A percentile compares a stretch with the other conserved stretches of the same genome.
Evolutionary conservation across 1,140 invertebrate species (phyloP).

Genomic region (Drosophila santomea): DNA sequence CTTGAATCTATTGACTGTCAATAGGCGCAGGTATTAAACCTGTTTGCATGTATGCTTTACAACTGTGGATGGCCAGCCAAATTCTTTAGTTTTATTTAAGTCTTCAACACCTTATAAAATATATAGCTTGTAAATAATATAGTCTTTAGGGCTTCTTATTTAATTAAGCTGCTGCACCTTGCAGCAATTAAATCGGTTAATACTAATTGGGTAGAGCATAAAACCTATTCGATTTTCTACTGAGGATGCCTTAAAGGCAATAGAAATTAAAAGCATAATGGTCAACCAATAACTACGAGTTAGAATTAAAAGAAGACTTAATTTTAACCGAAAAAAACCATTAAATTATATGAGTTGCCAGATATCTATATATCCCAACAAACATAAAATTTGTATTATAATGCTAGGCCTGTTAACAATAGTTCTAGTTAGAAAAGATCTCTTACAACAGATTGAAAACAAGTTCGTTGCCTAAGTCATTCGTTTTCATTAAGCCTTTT

Average conservation of each 20-base stretch:
- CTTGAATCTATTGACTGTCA: conserved; percentile 40
- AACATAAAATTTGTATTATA: too few species aligned
- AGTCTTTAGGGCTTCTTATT: background rate
- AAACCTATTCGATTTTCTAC: background rate
- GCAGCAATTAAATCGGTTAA: background rate
- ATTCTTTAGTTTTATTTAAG: conserved; percentile 5
- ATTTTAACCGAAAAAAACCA: background rate
- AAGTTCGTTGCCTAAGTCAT: conserved; percentile 74
- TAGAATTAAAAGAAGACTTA: too few species aligned
- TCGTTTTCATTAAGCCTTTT: conserved; percentile 26
- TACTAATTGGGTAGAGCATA: background rate
- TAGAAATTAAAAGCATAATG: too few species aligned
- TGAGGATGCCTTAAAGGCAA: conserved; percentile 2
- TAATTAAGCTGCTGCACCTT: too few species aligned
- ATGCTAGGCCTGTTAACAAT: background rate
- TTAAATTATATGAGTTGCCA: background rate
- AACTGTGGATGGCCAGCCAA: conserved; percentile 12
- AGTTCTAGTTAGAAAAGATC: background rate
- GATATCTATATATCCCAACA: too few species aligned
- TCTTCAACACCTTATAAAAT: background rate
- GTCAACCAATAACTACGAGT: background rate
- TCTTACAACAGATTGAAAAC: conserved; percentile 15
- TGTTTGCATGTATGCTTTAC: conserved; percentile 33
- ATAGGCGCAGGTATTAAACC: conserved; percentile 41
- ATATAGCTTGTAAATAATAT: too few species aligned